Percentiles rank a stretch among this genome's conserved stretches.
phyloP scores from a whole-genome alignment of 2,888 invertebrate genomes.

The Achlya flavicornis region DNA sequence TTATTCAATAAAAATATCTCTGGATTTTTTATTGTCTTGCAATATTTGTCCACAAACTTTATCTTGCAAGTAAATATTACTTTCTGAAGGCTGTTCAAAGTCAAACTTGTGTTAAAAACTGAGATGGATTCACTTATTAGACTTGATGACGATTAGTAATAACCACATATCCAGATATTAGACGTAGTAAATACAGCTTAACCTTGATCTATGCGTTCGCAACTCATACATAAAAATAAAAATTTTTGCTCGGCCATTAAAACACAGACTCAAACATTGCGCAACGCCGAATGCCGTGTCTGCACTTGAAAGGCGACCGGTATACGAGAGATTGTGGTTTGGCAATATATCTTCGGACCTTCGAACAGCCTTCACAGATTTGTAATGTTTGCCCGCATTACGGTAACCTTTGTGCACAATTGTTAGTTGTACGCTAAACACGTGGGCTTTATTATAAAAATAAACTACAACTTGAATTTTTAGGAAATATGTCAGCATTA shows the following conservation, averaged over 20 bases:
- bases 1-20: no score
- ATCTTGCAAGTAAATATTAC: no score
- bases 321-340: slow-evolving; percentile 58
- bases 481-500: no score
- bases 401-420: slow-evolving; percentile 15
- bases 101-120: neutral
- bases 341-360: slow-evolving; percentile 59
- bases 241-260: slow-evolving; percentile 1
- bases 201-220: slow-evolving; percentile 4
- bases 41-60: no score
- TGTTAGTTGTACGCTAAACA: slow-evolving; percentile 4
- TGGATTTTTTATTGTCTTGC: no score
- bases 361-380: slow-evolving; percentile 43
- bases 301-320: slow-evolving; percentile 40
- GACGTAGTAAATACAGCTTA: neutral
- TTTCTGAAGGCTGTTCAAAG: neutral
- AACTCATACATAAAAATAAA: neutral
- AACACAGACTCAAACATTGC: slow-evolving; percentile 25
- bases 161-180: neutral
- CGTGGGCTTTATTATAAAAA: neutral
- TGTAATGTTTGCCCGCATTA: slow-evolving; percentile 23
- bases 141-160: neutral
- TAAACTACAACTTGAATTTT: neutral
- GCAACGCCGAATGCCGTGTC: slow-evolving; percentile 25
- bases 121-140: neutral